Evolutionary conservation across 2,888 invertebrate species (phyloP), one percentile per base, ranked within the genome.

Genomic region (Drosophila picticornis): DNA sequence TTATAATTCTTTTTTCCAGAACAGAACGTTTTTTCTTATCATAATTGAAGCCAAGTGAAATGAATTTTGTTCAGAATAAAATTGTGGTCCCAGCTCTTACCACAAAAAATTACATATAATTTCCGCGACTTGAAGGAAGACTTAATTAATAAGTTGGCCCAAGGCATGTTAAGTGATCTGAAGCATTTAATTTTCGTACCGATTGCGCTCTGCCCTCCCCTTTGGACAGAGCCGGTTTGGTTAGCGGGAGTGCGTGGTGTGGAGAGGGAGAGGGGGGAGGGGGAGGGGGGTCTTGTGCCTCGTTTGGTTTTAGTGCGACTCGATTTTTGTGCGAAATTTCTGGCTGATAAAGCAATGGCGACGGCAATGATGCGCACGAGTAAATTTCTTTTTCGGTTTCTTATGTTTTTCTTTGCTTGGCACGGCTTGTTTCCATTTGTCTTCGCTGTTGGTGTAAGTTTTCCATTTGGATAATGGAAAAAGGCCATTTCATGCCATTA

Each of bases 391-490:
- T 77, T 80, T 36, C n/a, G 27, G 55, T 55, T 55, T 55, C 36
- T 46, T 46, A 27, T 55, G 36, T 55, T 32, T 32, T 31, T 53
- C 4, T 36, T 27, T 5, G 50, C 50, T 71, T 81, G 72, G 71
- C 68, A 66, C 72, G 77, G 59, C 88, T 77, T 77, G 65, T 81
- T 84, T 66, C 75, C 81, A 78, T 90, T 78, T 76, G 75, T 73
- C 74, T 74, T 72, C 60, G 77, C 73, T 83, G 90, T 88, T 85
- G 81, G 87, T 91, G 86, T 86, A 88, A 88, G 87, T 91, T 92
- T 92, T 90, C 91, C 91, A 92, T 92, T 92, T 91, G 88, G 88
- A 88, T 92, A 92, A 92, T 92, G 92, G 91, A 92, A 92, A 91
- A 92, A 91, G 90, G 86, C 91, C 91, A 92, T 92, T 92, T 91